Percentiles rank a stretch among this genome's conserved stretches.
phyloP scores from a whole-genome alignment of 2,888 invertebrate species.

The Lomographa bimaculata region DNA sequence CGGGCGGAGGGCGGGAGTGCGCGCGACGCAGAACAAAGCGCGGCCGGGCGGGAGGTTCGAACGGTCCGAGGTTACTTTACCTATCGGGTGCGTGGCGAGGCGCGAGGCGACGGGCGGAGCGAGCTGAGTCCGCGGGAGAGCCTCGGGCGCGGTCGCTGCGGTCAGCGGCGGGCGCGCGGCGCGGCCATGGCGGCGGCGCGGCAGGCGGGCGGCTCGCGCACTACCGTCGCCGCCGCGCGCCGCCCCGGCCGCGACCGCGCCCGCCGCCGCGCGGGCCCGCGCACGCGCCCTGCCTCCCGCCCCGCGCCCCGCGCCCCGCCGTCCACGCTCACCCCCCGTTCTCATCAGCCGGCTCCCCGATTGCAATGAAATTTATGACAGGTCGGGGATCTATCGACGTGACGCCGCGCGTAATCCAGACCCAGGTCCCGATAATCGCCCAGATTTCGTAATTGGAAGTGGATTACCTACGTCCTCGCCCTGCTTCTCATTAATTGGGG shows the following conservation, averaged over 20 bases:
- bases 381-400: conserved; percentile 75
- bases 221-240: conserved; percentile 53
- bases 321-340: conserved; percentile 42
- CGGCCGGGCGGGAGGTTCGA: conserved; percentile 14
- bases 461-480: conserved; percentile 11
- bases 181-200: conserved; percentile 76
- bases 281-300: conserved; percentile 32
- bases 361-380: conserved; percentile 80
- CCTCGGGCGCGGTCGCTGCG: conserved; percentile 58
- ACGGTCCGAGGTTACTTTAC: conserved; percentile 51
- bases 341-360: conserved; percentile 79
- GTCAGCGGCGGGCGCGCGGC: conserved; percentile 69
- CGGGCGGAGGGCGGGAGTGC: conserved; percentile 45
- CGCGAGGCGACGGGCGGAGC: conserved; percentile 38
- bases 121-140: conserved; percentile 40
- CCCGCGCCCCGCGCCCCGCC: conserved; percentile 28
- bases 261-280: conserved; percentile 42
- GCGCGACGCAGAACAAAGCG: conserved; percentile 25
- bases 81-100: conserved; percentile 47
- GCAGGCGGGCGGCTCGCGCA: conserved; percentile 69
- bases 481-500: conserved; percentile 8
- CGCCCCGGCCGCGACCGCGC: conserved; percentile 36
- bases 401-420: conserved; percentile 53
- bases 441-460: conserved; percentile 41
- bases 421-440: conserved; percentile 47